These are phyloP conservation scores for Scaptodrosophila latifasciaeformis DNA, from an alignment of 2,888 invertebrate genomes.

Conservation along the genomic window DNA sequence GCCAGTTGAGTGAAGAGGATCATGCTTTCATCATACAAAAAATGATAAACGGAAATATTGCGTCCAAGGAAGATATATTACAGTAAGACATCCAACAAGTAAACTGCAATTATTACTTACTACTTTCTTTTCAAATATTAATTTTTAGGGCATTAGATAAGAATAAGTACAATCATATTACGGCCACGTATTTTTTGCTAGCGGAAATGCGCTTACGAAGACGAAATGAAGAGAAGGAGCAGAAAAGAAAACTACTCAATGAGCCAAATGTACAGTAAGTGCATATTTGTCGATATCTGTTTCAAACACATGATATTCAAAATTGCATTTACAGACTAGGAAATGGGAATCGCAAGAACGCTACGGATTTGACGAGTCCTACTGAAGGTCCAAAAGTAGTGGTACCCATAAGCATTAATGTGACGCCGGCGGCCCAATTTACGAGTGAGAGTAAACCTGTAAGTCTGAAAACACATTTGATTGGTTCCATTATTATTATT, in stretches of 20 bases:
- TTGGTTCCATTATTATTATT: not conserved
- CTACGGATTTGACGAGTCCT: conserved; percentile 50
- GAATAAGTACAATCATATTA: conserved; percentile 98
- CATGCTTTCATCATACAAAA: conserved; percentile 93
- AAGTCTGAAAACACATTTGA: conserved; percentile 17
- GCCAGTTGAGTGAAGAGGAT: conserved; percentile 93
- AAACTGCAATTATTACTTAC: not conserved
- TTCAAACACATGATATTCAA: not conserved
- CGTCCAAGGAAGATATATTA: conserved; percentile 93
- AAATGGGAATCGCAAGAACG: conserved; percentile 32
- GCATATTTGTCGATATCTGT: not conserved
- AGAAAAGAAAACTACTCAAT: conserved; percentile 70
- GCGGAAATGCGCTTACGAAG: conserved; percentile 93
- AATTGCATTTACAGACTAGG: conserved; percentile 24
- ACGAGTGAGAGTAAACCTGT: conserved; percentile 59
- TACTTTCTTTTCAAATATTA: not conserved
- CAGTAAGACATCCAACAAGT: conserved; percentile 80
- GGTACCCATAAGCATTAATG: conserved; percentile 70
- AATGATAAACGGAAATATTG: conserved; percentile 97
- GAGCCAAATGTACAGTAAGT: conserved; percentile 55
- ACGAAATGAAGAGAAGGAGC: conserved; percentile 81
- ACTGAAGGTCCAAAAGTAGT: conserved; percentile 60
- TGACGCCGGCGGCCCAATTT: conserved; percentile 59
- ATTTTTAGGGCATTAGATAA: conserved; percentile 88
- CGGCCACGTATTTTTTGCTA: conserved; percentile 97